Evolutionary conservation across 2,113 vertebrate species (phyloP).

Genomic region (Saguinus imperator): DNA sequence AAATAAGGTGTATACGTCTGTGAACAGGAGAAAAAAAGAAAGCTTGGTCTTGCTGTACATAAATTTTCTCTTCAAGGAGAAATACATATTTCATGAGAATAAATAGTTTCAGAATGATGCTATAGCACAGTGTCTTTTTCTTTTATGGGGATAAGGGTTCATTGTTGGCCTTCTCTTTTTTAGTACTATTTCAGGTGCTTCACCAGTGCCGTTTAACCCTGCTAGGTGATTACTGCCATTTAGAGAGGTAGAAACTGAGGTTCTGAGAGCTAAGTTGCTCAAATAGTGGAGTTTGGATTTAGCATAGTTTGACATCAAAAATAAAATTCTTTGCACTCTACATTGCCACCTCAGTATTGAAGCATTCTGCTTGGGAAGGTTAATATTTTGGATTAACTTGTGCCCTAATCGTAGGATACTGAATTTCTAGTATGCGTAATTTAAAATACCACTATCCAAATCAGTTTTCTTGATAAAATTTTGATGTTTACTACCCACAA

Average conservation of each 20-base stretch:
- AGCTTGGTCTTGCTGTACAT: neutral
- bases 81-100: neutral
- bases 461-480: conserved; percentile 32
- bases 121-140: neutral
- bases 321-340: neutral
- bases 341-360: neutral
- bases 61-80: conserved; percentile 26
- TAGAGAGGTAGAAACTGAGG: neutral
- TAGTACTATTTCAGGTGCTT: neutral
- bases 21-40: neutral
- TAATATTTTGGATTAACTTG: neutral
- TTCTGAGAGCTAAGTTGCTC: neutral
- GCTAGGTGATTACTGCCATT: neutral
- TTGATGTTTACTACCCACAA: neutral
- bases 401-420: neutral
- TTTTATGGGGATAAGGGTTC: neutral
- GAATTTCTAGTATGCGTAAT: neutral
- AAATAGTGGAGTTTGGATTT: conserved; percentile 19
- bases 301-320: neutral
- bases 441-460: conserved; percentile 20
- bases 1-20: neutral
- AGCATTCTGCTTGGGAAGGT: neutral
- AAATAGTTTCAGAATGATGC: neutral
- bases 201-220: neutral
- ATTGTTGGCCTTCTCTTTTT: neutral